Evolutionary conservation across 2,113 vertebrate species (phyloP).

Genomic region (Rhea americana): DNA sequence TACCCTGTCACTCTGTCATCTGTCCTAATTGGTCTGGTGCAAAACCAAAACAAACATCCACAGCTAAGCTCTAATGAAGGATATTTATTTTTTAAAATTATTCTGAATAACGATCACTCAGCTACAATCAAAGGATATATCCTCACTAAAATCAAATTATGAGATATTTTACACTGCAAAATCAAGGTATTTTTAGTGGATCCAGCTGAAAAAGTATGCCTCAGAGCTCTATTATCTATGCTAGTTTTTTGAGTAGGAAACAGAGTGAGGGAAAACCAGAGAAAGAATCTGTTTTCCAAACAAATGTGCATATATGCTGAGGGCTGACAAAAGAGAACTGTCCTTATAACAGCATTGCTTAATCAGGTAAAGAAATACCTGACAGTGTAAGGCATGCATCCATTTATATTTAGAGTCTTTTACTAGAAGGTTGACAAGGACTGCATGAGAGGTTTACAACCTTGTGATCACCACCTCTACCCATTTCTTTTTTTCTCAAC

Average conservation of each 20-base stretch:
- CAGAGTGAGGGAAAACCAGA: background rate
- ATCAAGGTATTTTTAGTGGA: background rate
- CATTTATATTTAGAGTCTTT: background rate
- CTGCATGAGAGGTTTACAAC: background rate
- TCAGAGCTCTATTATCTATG: background rate
- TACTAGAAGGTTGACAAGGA: background rate
- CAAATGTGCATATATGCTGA: rapidly evolving
- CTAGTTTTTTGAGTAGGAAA: background rate
- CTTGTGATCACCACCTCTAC: background rate
- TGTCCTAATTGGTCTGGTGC: background rate
- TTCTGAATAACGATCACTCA: background rate
- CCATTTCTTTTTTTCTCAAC: background rate
- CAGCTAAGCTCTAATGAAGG: background rate
- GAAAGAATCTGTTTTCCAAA: background rate
- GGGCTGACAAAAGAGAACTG: background rate
- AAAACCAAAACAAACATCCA: background rate
- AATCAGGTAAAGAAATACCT: background rate
- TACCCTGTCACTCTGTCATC: background rate
- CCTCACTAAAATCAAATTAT: background rate
- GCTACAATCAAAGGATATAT: background rate
- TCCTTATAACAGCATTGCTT: background rate
- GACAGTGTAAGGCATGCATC: background rate
- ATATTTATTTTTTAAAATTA: background rate
- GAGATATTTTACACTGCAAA: background rate
- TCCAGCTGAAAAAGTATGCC: background rate